Conservation (phyloP, 2,888 invertebrate genomes). For the Eledone cirrhosa region DNA sequence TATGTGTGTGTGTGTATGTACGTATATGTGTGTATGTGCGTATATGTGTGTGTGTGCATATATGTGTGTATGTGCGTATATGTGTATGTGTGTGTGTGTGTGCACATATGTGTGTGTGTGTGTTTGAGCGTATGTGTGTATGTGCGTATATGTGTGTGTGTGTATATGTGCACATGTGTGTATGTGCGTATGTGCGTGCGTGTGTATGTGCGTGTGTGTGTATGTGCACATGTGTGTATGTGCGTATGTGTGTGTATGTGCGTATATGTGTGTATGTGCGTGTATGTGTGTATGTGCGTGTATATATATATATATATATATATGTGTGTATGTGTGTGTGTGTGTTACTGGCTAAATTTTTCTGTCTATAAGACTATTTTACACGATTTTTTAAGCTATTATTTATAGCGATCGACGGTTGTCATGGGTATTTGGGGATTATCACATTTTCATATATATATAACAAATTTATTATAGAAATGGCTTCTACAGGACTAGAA, state of each 20-base stretch:
- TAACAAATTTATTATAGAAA: too few species aligned
- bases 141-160: background rate
- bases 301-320: too few species aligned
- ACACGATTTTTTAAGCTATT: too few species aligned
- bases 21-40: background rate
- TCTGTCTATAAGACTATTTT: too few species aligned
- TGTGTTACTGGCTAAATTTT: too few species aligned
- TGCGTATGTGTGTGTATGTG: background rate
- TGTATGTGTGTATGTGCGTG: too few species aligned
- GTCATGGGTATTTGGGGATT: too few species aligned
- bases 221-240: background rate
- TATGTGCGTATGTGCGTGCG: background rate
- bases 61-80: background rate
- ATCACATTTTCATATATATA: too few species aligned
- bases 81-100: background rate
- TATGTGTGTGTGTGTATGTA: background rate
- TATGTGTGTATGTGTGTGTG: too few species aligned
- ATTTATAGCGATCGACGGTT: too few species aligned
- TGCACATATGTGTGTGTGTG: background rate
- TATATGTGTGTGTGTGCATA: background rate
- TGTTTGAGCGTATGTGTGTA: background rate
- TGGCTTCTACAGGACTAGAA: too few species aligned
- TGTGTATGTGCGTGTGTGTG: conserved; percentile 10
- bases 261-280: too few species aligned
- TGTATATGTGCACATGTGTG: background rate